Conservation (phyloP, 2,113 vertebrate genomes). For the Hylia prasina region DNA sequence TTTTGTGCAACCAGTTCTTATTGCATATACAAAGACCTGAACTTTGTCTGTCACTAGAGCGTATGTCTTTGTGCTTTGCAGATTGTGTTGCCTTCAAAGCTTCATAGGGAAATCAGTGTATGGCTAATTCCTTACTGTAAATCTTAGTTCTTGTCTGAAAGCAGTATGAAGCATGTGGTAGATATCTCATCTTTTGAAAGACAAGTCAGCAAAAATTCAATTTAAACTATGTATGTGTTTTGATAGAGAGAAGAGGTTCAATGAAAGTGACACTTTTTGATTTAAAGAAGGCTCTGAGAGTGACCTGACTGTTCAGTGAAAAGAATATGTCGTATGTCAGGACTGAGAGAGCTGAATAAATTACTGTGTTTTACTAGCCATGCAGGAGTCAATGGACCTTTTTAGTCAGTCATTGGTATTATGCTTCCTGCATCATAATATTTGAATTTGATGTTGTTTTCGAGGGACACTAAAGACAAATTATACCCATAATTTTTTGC, state of each 20-base stretch:
- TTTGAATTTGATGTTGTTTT: slow-evolving; percentile 19
- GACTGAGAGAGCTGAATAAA: neutral
- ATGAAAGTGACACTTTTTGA: neutral
- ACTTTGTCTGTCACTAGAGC: neutral
- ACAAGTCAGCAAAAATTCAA: neutral
- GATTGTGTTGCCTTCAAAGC: neutral
- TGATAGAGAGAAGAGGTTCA: neutral
- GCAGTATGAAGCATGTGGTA: neutral
- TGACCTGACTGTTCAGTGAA: neutral
- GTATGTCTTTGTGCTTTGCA: neutral
- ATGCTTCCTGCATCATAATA: neutral
- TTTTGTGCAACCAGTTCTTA: neutral
- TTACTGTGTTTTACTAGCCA: slow-evolving; percentile 2
- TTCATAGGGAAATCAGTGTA: neutral
- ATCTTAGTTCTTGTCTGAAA: neutral
- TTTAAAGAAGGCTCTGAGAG: neutral
- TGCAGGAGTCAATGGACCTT: neutral
- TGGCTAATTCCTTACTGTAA: neutral
- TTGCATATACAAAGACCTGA: neutral
- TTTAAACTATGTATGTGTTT: neutral
- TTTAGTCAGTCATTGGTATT: neutral
- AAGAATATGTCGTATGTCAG: neutral
- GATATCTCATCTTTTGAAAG: neutral
- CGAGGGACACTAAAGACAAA: neutral
- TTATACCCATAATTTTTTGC: neutral